Base-by-base conservation (phyloP, 1,140 invertebrate genomes). In the Sipha flava region DNA sequence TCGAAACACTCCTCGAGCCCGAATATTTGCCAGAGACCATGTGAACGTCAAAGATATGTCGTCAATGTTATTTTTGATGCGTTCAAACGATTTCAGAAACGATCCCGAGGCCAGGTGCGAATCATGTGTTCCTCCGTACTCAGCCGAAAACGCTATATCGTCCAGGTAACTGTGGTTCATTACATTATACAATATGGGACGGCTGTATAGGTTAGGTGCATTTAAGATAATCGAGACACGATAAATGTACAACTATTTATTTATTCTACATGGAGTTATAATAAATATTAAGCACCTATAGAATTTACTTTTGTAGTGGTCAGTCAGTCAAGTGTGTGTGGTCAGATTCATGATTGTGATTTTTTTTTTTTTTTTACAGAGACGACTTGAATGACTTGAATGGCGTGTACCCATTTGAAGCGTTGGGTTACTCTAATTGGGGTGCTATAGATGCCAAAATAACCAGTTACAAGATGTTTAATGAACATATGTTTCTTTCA, bases 51-150 rank as follows among this genome's bases (percentile, higher is more conserved):
- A 1, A 2, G 70, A 52, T 10, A 2, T 34, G 29, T 3, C 16
- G 3, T 88, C 90, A 0, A 89, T 92, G 88, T 87, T 88, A 72
- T 84, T 83, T 40, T 82, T 91, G 45, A 91, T 93, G 90, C 87
- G 91, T 54, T 93, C 92, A 87, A 94, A 93, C 85, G 88, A 94
- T 85, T 93, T 87, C 85, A 87, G 85, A 73, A 85, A 92, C 84
- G 92, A 94, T 84, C 90, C 91, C 18, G 86, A 92, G 26, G 87
- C 91, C 26, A 84, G 85, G 70, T 94, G 92, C 85, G 83, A 81
- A 82, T 45, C 23, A 1, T 94, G 92, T 84, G 86, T 83, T 18
- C 92, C 92, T 6, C 91, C 91, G 1, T 93, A 92, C 34, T 73
- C 70, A 1, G 45, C 70, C 6, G 70, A 23, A 73, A 73, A 73